Conservation (phyloP, 2,888 invertebrate species). For the Alloscopus bannaensis region DNA sequence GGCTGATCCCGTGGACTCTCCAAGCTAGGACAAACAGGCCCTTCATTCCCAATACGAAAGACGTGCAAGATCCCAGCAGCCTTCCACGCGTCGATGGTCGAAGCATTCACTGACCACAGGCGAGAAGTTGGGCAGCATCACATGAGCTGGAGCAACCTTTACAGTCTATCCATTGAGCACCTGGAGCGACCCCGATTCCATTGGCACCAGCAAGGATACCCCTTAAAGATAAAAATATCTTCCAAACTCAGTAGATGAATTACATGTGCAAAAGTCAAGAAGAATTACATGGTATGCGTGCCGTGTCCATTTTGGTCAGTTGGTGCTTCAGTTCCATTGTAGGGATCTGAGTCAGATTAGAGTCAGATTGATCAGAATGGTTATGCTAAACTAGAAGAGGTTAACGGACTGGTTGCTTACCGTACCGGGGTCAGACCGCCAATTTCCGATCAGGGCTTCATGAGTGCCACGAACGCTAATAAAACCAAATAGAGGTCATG, state of each 20-base stretch:
- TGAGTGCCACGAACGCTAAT: constrained; percentile 32
- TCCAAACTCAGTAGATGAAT: no score
- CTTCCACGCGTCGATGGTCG: constrained; percentile 47
- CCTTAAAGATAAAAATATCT: constrained; percentile 16
- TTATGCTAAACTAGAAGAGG: no score
- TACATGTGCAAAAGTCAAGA: no score
- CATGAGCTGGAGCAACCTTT: constrained; percentile 9
- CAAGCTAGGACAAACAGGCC: constrained; percentile 27
- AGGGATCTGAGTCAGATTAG: constrained; percentile 14
- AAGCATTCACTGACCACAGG: constrained; percentile 44
- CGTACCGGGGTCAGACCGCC: no score
- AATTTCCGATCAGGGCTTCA: constrained; percentile 30
- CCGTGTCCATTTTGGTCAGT: constrained; percentile 37
- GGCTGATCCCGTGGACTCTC: constrained; percentile 41
- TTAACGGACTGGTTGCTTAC: background rate
- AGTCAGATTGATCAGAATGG: background rate
- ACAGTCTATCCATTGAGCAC: background rate
- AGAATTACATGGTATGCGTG: constrained; percentile 43
- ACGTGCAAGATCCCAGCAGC: constrained; percentile 46
- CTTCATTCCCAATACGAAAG: constrained; percentile 49
- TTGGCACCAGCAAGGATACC: constrained; percentile 26
- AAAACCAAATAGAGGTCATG: background rate
- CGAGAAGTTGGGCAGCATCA: constrained; percentile 12
- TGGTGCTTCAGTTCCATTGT: constrained; percentile 4
- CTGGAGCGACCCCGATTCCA: constrained; percentile 44